These are phyloP conservation scores for Styela clava DNA, from an alignment of 23 tunicate genomes.

Conservation along the genomic window DNA sequence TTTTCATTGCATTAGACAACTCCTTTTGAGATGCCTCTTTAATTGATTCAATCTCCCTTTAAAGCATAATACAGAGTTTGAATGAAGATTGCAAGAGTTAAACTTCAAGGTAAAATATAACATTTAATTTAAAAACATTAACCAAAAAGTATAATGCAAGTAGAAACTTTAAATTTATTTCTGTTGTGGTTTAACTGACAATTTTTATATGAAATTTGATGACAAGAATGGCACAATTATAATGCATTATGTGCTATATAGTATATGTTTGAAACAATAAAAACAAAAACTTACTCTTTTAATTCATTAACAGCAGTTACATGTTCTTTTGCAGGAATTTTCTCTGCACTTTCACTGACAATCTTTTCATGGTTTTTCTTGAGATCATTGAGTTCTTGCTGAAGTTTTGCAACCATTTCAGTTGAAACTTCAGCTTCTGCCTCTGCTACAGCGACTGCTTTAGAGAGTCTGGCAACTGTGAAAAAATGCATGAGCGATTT, in stretches of 20 bases:
- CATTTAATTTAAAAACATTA: no score
- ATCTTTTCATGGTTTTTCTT: slow-evolving; percentile 49
- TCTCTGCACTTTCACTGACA: slow-evolving; percentile 30
- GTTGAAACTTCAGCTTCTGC: slow-evolving; percentile 63
- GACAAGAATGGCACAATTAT: no score
- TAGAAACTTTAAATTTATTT: no score
- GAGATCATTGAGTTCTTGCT: slow-evolving; percentile 39
- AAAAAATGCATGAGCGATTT: neutral
- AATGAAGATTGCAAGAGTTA: no score
- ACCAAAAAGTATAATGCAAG: no score
- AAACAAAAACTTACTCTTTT: slow-evolving; percentile 59
- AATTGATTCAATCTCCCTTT: slow-evolving; percentile 54
- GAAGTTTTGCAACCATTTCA: slow-evolving; percentile 28
- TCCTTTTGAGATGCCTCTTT: slow-evolving; percentile 51
- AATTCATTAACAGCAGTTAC: slow-evolving; percentile 23
- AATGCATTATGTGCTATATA: no score
- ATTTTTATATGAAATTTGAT: no score
- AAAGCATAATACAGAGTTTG: neutral
- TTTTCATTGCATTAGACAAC: slow-evolving; percentile 42
- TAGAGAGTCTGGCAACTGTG: slow-evolving; percentile 47
- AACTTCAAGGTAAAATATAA: no score
- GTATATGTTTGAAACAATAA: no score
- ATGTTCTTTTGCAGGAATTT: slow-evolving; percentile 50
- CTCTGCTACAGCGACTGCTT: slow-evolving; percentile 45
- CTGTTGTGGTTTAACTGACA: no score